Base-by-base conservation (phyloP, 2,888 invertebrate genomes). In the Philonicus albiceps region DNA sequence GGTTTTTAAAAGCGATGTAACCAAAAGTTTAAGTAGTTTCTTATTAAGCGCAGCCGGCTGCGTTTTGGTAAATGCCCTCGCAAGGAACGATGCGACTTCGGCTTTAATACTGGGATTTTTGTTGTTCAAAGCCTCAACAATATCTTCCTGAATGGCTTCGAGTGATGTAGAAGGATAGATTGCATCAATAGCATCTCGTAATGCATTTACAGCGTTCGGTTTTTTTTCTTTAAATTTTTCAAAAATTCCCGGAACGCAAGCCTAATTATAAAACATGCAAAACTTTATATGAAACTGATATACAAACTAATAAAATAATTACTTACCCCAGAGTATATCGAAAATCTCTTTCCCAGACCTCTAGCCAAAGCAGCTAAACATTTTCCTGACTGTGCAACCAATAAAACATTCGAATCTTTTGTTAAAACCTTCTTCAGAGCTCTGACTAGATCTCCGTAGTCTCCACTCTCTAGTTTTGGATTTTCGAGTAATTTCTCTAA, bases 161-260 rank as follows among this genome's bases (percentile, higher is more conserved):
- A 97, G 92, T 86, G 94, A 96, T 2, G 97, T 96, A 95, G 98
- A 93, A 7, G 92, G 91, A 91, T 96, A 98, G 88, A 97, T 95
- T 53, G 97, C 97, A 93, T 99, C 99, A 30, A 97, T 95, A 5
- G 98, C 97, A 87, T 99, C 98, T 85, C 97, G 93, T 74, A 99
- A 93, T 0, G 97, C 96, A 2, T 94, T 91, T 0, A 99, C 98
- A 0, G 99, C 98, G 90, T 95, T 96, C 2, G 95, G 94, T 90
- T 99, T 99, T 93, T 98, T 99, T 92, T 99, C 99, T 90, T 98
- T 98, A 91, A 99, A 99, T 92, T 99, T 99, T 90, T 99, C 99
- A 49, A 99, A 92, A 81, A 98, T 93, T 0, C 96, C 93, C 8
- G 96, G 94, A 1, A 97, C 93, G 89, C 96, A 96, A 0, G 95